Conservation (phyloP, 1,140 invertebrate genomes). For the Metopolophium dirhodum region DNA sequence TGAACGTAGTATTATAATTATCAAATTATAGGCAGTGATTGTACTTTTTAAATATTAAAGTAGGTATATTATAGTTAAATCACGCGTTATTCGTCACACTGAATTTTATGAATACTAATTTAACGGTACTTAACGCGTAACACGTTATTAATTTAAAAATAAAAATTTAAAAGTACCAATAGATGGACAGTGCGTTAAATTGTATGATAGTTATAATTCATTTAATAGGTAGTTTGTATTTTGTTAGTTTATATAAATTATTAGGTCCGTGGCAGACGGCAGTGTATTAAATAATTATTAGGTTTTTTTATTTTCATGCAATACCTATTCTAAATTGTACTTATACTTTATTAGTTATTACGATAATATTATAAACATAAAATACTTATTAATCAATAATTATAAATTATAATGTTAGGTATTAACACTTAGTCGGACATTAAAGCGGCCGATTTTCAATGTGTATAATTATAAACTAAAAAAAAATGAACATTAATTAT, state of each 20-base stretch:
- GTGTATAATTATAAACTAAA: too few species aligned
- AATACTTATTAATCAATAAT: neutral
- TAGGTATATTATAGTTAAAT: neutral
- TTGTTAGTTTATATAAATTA: neutral
- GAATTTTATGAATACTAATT: neutral
- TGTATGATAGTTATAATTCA: neutral
- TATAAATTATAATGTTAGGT: neutral
- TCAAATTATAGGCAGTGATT: neutral
- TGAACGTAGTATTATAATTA: neutral
- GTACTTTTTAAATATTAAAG: neutral
- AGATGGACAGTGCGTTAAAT: neutral
- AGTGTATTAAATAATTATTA: neutral
- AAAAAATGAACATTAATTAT: too few species aligned
- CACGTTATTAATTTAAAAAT: neutral
- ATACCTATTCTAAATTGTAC: neutral
- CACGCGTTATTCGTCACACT: neutral
- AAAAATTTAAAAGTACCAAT: neutral
- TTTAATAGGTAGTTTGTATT: neutral
- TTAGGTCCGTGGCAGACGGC: neutral
- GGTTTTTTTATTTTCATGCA: neutral
- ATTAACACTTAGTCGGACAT: neutral
- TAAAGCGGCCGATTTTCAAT: neutral
- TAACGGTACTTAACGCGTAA: neutral
- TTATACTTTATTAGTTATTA: neutral
- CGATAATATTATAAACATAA: neutral